Conservation (phyloP, 2,888 invertebrate species). For the Polydesmus complanatus region DNA sequence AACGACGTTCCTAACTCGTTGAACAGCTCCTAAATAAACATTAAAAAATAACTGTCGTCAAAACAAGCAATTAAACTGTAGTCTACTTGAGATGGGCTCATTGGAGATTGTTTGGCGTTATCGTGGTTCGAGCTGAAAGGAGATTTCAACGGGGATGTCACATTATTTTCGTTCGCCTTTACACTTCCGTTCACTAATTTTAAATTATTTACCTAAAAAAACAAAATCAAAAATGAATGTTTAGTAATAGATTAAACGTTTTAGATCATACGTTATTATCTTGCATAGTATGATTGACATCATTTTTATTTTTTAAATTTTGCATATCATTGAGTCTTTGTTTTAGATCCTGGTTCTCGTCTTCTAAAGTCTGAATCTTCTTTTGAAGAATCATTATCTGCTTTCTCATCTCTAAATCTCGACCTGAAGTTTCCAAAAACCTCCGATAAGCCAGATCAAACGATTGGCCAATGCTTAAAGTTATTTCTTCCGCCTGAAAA, state of each 20-base stretch:
- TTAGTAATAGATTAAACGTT: neutral
- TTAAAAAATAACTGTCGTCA: constrained; percentile 10
- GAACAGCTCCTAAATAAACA: constrained; percentile 15
- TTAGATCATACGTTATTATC: constrained; percentile 16
- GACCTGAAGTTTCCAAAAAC: constrained; percentile 81
- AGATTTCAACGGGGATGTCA: neutral
- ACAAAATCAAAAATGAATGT: neutral
- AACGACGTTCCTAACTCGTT: constrained; percentile 19
- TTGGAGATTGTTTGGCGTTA: constrained; percentile 16
- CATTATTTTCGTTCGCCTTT: neutral
- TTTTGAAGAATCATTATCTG: constrained; percentile 61
- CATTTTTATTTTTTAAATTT: constrained; percentile 31
- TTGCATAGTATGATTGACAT: constrained; percentile 17
- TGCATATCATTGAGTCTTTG: constrained; percentile 58
- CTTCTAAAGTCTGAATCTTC: constrained; percentile 71
- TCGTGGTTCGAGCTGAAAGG: neutral
- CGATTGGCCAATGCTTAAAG: constrained; percentile 93
- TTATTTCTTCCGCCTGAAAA: constrained; percentile 77
- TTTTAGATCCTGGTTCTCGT: constrained; percentile 69
- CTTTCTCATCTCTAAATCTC: constrained; percentile 73
- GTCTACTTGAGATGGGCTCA: constrained; percentile 18
- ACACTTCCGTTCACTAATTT: neutral
- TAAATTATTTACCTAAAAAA: neutral
- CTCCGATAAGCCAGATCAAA: constrained; percentile 91
- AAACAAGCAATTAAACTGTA: neutral